A percentile compares a stretch with the other conserved stretches of the same genome.
Conservation (phyloP, 92 coral and sea anemone species). For the Metridium senile region DNA sequence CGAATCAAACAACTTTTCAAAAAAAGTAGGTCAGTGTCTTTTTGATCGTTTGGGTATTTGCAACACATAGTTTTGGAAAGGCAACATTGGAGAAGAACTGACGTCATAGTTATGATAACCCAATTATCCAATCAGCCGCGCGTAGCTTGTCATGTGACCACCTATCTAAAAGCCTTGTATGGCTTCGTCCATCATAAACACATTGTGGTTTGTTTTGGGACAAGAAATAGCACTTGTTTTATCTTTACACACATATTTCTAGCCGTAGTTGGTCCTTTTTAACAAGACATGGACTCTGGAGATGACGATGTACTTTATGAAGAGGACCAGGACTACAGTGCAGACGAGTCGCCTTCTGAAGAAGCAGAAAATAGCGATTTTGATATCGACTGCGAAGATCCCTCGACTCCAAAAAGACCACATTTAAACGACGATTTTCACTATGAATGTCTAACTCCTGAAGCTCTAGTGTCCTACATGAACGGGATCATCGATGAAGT, state of each 20-base stretch:
- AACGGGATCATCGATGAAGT: conserved; percentile 97
- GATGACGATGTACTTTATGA: conserved; percentile 91
- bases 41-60: too few species aligned
- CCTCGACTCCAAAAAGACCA: conserved; percentile 86
- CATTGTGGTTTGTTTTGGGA: conserved; percentile 46
- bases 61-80: background rate
- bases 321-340: conserved; percentile 78
- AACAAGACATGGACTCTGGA: conserved; percentile 83
- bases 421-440: conserved; percentile 94
- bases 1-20: background rate
- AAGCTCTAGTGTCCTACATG: conserved; percentile 94
- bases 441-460: conserved; percentile 96
- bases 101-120: conserved; percentile 46
- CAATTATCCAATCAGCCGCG: conserved; percentile 62
- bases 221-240: conserved; percentile 7
- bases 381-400: conserved; percentile 92
- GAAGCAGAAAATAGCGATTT: conserved; percentile 91
- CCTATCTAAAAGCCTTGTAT: conserved; percentile 56
- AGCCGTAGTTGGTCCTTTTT: conserved; percentile 1
- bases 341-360: conserved; percentile 74
- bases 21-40: background rate
- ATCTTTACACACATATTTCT: background rate
- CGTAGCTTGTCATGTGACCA: conserved; percentile 72
- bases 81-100: conserved; percentile 4
- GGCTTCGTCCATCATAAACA: conserved; percentile 68